Conservation (phyloP, 2,113 vertebrate genomes). For the Hiodon tergisus region DNA sequence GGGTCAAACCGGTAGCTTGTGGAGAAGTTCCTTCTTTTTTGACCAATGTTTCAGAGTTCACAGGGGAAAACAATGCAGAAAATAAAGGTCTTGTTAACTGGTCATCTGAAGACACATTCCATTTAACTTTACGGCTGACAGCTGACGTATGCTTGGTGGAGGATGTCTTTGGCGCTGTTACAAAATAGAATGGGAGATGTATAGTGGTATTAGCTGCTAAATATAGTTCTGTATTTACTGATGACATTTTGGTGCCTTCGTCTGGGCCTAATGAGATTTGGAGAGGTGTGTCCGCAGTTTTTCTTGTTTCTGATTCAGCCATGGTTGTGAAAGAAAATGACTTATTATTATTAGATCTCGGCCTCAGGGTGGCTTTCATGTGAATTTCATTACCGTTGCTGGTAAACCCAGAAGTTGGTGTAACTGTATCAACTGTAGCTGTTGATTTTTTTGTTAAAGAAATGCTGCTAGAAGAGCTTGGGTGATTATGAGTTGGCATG, state of each 20-base stretch:
- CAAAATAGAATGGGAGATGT: not conserved
- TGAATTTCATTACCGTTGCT: not conserved
- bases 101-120: not conserved
- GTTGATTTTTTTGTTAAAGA: not conserved
- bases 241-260: not conserved
- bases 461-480: not conserved
- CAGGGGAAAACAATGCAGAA: not conserved
- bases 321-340: slow-evolving; percentile 26
- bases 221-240: not conserved
- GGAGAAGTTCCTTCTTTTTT: not conserved
- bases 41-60: not conserved
- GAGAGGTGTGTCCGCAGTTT: not conserved
- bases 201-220: not conserved
- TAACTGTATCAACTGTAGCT: not conserved
- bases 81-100: not conserved
- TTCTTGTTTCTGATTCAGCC: not conserved
- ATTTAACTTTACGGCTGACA: not conserved
- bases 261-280: not conserved
- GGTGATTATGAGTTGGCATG: slow-evolving; percentile 10
- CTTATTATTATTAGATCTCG: not conserved
- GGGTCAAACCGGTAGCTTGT: not conserved
- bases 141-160: not conserved
- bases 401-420: not conserved
- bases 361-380: not conserved
- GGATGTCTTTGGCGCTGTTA: not conserved